Conservation (phyloP, 2,113 vertebrate genomes). For the Trematomus loennbergii region DNA sequence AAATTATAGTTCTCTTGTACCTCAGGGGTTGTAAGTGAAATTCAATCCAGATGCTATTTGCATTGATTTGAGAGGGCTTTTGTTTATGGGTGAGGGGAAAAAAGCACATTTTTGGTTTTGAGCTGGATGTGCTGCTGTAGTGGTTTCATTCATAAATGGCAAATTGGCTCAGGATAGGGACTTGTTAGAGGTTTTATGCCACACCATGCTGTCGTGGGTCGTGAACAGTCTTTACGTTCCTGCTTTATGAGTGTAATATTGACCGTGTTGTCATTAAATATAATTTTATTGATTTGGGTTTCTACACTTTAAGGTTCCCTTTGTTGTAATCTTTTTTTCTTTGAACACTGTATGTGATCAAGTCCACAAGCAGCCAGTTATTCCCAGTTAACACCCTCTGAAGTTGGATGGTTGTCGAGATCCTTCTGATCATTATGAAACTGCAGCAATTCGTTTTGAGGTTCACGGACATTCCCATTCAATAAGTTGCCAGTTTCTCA, state of each 20-base stretch:
- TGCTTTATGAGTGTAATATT: conserved; percentile 26
- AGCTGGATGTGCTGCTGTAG: conserved; percentile 24
- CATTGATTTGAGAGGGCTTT: conserved; percentile 46
- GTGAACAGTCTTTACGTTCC: conserved; percentile 36
- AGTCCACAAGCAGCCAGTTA: conserved; percentile 30
- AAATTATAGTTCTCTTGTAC: conserved; percentile 49
- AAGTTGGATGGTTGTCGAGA: conserved; percentile 24
- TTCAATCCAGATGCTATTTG: conserved; percentile 48
- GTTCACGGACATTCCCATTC: conserved; percentile 69
- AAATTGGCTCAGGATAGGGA: conserved; percentile 25
- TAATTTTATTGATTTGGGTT: conserved; percentile 24
- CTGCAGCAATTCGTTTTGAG: conserved; percentile 45
- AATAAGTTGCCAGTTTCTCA: conserved; percentile 54
- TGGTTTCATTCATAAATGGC: conserved; percentile 34
- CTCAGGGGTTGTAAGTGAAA: conserved; percentile 59
- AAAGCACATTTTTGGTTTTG: conserved; percentile 34
- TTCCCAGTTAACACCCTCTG: conserved; percentile 28
- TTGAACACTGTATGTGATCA: conserved; percentile 31
- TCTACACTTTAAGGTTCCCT: conserved; percentile 33
- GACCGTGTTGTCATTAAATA: conserved; percentile 51
- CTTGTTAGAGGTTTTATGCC: conserved; percentile 18
- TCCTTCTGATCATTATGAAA: conserved; percentile 25
- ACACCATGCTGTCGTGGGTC: not conserved
- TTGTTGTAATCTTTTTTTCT: conserved; percentile 22
- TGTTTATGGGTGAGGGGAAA: conserved; percentile 12